Evolutionary conservation across 2,113 vertebrate genomes (phyloP).

Genomic region (Peucedramus taeniatus): DNA sequence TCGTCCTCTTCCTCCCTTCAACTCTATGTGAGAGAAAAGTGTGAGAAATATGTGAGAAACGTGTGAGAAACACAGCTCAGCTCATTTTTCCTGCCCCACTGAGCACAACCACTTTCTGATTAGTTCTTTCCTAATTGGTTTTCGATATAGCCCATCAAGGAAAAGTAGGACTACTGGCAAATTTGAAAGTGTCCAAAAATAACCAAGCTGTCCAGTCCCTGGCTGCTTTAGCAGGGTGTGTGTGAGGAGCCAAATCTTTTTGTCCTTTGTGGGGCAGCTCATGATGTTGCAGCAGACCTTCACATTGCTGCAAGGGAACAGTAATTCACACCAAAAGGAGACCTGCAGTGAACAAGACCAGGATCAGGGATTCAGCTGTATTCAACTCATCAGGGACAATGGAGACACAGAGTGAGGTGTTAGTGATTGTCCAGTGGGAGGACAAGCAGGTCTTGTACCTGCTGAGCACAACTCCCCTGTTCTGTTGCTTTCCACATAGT

Average conservation of each 20-base stretch:
- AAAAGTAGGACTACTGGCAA: not conserved
- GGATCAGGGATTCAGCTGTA: not conserved
- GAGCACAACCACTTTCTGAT: not conserved
- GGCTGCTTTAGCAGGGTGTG: not conserved
- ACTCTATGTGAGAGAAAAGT: not conserved
- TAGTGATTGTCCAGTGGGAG: not conserved
- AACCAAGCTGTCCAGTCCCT: not conserved
- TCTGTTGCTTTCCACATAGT: not conserved
- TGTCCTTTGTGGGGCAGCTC: not conserved
- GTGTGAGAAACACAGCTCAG: not conserved
- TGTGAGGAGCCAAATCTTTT: not conserved
- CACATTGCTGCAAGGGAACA: not conserved
- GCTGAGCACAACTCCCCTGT: not conserved
- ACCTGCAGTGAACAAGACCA: not conserved
- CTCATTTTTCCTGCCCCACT: slow-evolving; percentile 13
- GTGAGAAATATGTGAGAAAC: not conserved
- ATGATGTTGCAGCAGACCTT: fast-evolving
- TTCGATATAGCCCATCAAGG: slow-evolving; percentile 23
- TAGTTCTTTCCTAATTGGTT: slow-evolving; percentile 26
- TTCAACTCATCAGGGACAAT: not conserved
- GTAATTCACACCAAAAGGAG: not conserved
- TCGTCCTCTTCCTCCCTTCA: not conserved
- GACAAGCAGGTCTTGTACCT: not conserved
- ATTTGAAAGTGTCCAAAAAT: not conserved
- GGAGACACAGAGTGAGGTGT: not conserved